Evolutionary conservation across 2,113 vertebrate species (phyloP).

Genomic region (Tauraco erythrolophus): DNA sequence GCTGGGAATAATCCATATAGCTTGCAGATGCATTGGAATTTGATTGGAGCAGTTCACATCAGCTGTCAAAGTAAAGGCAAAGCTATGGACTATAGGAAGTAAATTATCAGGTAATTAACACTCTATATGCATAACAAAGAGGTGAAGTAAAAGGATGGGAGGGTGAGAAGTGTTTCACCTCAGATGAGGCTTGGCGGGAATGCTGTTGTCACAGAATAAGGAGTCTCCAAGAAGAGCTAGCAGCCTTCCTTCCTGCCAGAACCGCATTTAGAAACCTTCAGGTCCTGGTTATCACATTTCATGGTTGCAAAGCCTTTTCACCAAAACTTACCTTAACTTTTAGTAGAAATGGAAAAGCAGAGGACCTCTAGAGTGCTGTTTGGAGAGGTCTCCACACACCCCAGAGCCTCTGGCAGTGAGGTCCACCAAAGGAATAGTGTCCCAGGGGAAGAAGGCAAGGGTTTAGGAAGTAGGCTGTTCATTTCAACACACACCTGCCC

Average conservation of each 20-base stretch:
- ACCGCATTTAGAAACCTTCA: not conserved
- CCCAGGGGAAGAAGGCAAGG: not conserved
- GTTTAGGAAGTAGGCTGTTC: not conserved
- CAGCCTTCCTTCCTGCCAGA: not conserved
- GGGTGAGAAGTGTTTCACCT: not conserved
- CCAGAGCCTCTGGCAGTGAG: not conserved
- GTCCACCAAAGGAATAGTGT: not conserved
- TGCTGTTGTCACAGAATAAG: not conserved
- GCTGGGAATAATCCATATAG: not conserved
- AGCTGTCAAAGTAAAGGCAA: not conserved
- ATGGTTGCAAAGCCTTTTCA: not conserved
- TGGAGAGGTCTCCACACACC: not conserved
- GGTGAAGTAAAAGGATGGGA: not conserved
- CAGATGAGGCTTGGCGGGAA: not conserved
- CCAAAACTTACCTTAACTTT: not conserved
- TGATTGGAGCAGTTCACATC: not conserved
- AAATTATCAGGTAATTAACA: slow-evolving; percentile 2
- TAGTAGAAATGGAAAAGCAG: not conserved
- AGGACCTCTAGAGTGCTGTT: not conserved
- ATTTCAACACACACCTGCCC: not conserved
- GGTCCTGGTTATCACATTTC: not conserved
- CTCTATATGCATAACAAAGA: not conserved
- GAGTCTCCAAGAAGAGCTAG: not conserved
- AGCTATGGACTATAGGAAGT: not conserved
- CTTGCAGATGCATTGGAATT: not conserved